Base-by-base conservation (phyloP, 1,140 invertebrate species). In the Aphidius gifuensis region DNA sequence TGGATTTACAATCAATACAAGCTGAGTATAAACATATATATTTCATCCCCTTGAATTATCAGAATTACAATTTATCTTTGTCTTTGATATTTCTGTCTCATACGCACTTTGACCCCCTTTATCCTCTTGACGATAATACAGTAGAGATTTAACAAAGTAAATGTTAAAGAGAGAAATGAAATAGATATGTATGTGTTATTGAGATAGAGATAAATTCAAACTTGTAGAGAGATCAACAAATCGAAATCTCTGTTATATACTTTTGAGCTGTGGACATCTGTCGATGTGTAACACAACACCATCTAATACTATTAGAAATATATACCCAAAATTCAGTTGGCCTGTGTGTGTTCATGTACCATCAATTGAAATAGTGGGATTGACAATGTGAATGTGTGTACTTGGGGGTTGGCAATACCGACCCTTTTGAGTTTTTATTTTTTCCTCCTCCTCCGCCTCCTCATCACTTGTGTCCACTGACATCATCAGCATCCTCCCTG, bases 211-310 rank as follows among this genome's bases (percentile, higher is more conserved):
- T 39, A 68, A 64, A 68, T 64, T 49, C 49, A 59, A 64, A 64
- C 48, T 44, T 46, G 16, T 21, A 61, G 38, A 61, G 60, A 66
- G 59, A 64, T 64, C 62, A 66, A 49, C 61, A 51, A n/a, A 32
- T 32, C 23, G 23, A 32, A 32, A 32, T 32, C 23, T 32, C 23
- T 32, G 23, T 32, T 32, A 32, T 32, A 32, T 32, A 32, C 23
- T 32, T 32, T 32, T 32, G 55, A 64, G 50, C 61, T 66, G 56
- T 57, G 61, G 65, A 68, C 67, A 68, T 68, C 67, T 68, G 67
- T 66, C 67, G 58, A 47, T 53, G 58, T 65, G 67, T 68, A 68
- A 68, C 57, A 65, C 65, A 68, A 68, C 65, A 68, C 67, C 58
- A 47, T 23, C 60, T 68, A 68, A 68, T 68, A 68, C 59, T 62